Evolutionary conservation across 2,113 vertebrate genomes (phyloP), one percentile per base, ranked within the genome.

Genomic region (Lepisosteus osseus): DNA sequence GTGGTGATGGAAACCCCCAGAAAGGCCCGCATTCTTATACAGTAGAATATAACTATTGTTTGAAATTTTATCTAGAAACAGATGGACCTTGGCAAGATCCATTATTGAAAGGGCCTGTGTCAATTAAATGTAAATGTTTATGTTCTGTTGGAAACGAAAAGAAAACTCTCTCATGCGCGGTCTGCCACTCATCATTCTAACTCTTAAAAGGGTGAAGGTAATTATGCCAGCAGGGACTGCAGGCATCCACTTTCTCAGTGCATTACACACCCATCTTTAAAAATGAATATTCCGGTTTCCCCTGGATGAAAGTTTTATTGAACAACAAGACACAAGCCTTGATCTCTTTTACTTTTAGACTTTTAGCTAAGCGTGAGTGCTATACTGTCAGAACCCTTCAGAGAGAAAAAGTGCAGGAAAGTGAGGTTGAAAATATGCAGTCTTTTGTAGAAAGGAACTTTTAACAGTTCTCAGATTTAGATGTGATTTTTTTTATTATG

Each of bases 211-310:
- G 75, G 73, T 45, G 14, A 74, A 81, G 80, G 75, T 85, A 86
- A 86, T 86, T 82, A 83, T 80, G 84, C 85, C 87, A 88, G 79
- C 79, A 76, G 83, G 80, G 87, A 85, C 75, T 56, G 54, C 15
- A 8, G 74, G 82, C 66, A 54, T 70, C 71, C 70, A 76, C 74
- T 73, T 73, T 13, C 67, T 54, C 44, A 55, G 7, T 45, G 54
- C 15, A 56, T 64, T 17, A 65, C 69, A 70, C 8, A 13, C 15
- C 45, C 11, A 65, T 44, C 42, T 54, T 40, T 40, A 56, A n/a
- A 29, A 47, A 70, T 14, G 41, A 71, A 47, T 17, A 13, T 65
- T 68, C 65, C 54, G 29, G 29, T 74, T 72, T 6, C 70, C 51
- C 14, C 11, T 14, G 47, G 47, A 13, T 44, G 13, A 62, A 69